Base-by-base conservation (phyloP, 2,797 vertebrate genomes). In the Caiman crocodilus region DNA sequence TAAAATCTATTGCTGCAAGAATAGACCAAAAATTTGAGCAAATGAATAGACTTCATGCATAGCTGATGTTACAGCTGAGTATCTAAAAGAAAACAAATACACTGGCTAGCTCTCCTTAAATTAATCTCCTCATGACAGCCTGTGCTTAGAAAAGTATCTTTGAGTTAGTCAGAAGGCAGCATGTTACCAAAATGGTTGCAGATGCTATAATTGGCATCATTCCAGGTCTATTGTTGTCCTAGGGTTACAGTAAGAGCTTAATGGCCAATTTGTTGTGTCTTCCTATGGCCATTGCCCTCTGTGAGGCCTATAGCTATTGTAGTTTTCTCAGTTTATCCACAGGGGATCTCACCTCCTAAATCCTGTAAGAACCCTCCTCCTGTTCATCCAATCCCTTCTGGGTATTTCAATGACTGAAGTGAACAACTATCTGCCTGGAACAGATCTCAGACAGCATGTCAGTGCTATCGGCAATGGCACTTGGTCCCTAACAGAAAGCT, bases 1-100 rank as follows among this genome's bases (percentile, higher is more conserved):
- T 93, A 87, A 85, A 64, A 93, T 90, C 86, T 90, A 75, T 82
- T 92, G 59, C n/a, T 35, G 73, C n/a, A 80, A 94, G 73, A 93
- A 85, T 14, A 28, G 42, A 84, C 58, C 5, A 59, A 79, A 93
- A 93, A 92, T 86, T 0, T 56, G 88, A 90, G 82, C 69, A 89
- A 76, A 67, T 90, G 77, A 76, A 82, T 79, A 83, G 86, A 76
- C 74, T 95, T 96, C 0, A 7, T 30, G 77, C 84, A 76, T 81
- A 80, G 77, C 88, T 94, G 82, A 50, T 89, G 85, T 84, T 93
- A 76, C 28, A 94, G 82, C 61, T 5, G 2, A 93, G 50, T 74
- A 91, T 79, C 57, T 81, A 63, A 92, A 94, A 86, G 67, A 88
- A 95, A 92, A 56, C 83, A 87, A 91, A 90, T 89, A 50, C 14